These are phyloP conservation scores for Parauchenoglanis ngamensis DNA, from an alignment of 2,797 vertebrate genomes.

Conservation along the genomic window DNA sequence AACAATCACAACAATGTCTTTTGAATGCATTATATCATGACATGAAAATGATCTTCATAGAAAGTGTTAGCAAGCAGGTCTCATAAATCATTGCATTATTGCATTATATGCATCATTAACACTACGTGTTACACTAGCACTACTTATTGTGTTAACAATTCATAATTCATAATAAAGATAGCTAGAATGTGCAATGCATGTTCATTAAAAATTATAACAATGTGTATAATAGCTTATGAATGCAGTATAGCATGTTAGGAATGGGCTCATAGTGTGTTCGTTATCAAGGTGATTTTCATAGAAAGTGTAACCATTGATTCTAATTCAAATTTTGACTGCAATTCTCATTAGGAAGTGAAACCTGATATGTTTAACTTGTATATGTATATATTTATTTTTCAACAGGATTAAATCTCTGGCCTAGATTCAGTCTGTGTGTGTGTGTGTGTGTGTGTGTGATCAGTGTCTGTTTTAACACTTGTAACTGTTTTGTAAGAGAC, in stretches of 20 bases:
- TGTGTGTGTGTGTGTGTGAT: background rate
- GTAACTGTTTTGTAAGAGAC: background rate
- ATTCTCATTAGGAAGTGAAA: conserved; percentile 1
- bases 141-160: background rate
- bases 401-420: background rate
- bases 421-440: background rate
- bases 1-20: too few relatives aligned
- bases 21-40: background rate
- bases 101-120: background rate
- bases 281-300: background rate
- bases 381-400: background rate
- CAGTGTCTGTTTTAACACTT: background rate
- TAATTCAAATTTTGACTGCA: background rate
- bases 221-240: background rate
- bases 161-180: background rate
- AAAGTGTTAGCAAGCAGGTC: background rate
- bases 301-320: background rate
- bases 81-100: background rate
- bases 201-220: background rate
- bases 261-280: background rate
- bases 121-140: background rate
- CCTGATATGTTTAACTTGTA: background rate
- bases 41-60: background rate
- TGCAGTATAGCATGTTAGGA: background rate
- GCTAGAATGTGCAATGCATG: background rate